Evolutionary conservation across 1,140 invertebrate genomes (phyloP).

Genomic region (Drosophila sproati): DNA sequence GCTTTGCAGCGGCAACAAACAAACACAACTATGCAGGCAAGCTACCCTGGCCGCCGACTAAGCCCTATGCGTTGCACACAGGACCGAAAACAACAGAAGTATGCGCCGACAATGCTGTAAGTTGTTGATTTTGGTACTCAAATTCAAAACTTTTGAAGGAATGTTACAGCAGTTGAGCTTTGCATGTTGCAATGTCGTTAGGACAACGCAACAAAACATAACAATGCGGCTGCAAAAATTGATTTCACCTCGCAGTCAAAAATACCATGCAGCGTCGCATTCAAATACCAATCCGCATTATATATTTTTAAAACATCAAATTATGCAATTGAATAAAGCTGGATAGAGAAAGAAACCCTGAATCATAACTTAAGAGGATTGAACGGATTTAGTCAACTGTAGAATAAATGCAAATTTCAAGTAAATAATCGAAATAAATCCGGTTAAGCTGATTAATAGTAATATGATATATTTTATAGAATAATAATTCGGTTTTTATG

Average conservation of each 20-base stretch:
- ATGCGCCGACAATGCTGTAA: slow-evolving; percentile 61
- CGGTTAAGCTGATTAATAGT: neutral
- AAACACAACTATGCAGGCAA: slow-evolving; percentile 56
- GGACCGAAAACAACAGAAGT: slow-evolving; percentile 36
- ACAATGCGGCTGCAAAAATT: neutral
- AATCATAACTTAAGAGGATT: neutral
- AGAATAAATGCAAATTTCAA: neutral
- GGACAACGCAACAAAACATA: slow-evolving; percentile 14
- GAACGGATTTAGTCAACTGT: neutral
- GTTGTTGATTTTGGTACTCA: slow-evolving; percentile 81
- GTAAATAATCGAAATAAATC: too few species aligned
- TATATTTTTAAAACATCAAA: neutral
- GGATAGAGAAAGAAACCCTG: neutral
- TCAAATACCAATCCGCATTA: slow-evolving; percentile 35
- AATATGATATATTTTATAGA: neutral
- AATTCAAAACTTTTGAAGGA: slow-evolving; percentile 70
- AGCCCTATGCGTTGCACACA: slow-evolving; percentile 37
- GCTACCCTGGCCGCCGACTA: slow-evolving; percentile 22
- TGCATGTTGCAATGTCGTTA: slow-evolving; percentile 68
- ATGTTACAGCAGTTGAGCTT: slow-evolving; percentile 53
- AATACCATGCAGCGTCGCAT: slow-evolving; percentile 48
- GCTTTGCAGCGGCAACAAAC: slow-evolving; percentile 79
- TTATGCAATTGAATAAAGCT: slow-evolving; percentile 15
- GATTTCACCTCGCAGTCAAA: slow-evolving; percentile 49
- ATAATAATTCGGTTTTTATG: neutral